Percentiles rank a stretch among this genome's conserved stretches.
These are phyloP conservation scores for Tinea semifulvella DNA, from an alignment of 2,888 invertebrate genomes.

Conservation along the genomic window DNA sequence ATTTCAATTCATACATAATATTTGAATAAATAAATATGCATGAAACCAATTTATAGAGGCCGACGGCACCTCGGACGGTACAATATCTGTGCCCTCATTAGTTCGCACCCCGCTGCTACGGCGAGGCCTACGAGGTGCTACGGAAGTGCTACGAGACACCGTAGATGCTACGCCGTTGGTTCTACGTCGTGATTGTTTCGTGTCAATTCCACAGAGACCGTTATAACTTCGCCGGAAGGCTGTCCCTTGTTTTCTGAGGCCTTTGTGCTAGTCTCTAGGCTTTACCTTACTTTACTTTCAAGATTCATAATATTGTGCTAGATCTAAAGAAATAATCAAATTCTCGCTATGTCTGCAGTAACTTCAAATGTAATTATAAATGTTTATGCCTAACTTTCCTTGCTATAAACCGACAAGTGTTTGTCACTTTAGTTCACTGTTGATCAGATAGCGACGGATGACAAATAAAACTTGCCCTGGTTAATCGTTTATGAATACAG, in stretches of 20 bases:
- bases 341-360: too few relatives aligned
- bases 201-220: conserved; percentile 21
- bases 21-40: conserved; percentile 68
- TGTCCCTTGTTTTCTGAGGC: conserved; percentile 13
- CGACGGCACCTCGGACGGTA: conserved; percentile 32
- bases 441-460: too few relatives aligned
- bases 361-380: too few relatives aligned
- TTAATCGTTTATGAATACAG: too few relatives aligned
- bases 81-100: conserved; percentile 59
- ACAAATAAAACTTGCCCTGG: too few relatives aligned
- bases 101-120: conserved; percentile 34
- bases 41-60: conserved; percentile 65
- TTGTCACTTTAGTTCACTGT: too few relatives aligned
- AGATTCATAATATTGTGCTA: conserved; percentile 3
- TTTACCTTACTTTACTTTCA: background rate
- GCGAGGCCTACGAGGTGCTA: conserved; percentile 20
- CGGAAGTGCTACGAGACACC: conserved; percentile 33
- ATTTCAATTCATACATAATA: conserved; percentile 64
- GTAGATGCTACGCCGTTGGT: conserved; percentile 14
- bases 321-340: background rate
- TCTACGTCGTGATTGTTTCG: conserved; percentile 28
- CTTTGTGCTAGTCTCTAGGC: conserved; percentile 16
- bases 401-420: too few relatives aligned
- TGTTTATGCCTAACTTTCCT: too few relatives aligned
- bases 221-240: conserved; percentile 19